Conservation (phyloP, 2,797 vertebrate genomes). For the Philypnodon macrostomus region DNA sequence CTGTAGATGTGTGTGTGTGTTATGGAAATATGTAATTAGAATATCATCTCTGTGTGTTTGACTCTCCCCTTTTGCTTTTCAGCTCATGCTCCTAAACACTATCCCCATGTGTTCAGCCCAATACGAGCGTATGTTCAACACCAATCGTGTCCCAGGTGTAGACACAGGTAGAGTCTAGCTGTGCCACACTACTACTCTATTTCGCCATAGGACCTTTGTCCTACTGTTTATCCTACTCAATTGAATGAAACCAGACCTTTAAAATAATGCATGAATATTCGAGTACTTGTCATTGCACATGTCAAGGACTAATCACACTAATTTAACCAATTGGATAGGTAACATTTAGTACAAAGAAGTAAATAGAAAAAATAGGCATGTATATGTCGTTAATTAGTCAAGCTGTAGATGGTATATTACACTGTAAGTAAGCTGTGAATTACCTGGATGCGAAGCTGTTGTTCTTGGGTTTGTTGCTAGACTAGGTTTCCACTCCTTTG, state of each 20-base stretch:
- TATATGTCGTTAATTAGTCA: too few relatives aligned
- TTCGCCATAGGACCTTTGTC: constrained; percentile 47
- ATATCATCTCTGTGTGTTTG: constrained; percentile 71
- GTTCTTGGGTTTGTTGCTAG: constrained; percentile 30
- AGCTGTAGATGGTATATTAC: too few relatives aligned
- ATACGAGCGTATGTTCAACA: constrained; percentile 85
- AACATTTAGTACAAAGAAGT: constrained; percentile 19
- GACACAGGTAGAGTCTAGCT: constrained; percentile 82
- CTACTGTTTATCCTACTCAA: constrained; percentile 27
- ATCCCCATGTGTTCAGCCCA: constrained; percentile 84
- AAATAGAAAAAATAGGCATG: neutral
- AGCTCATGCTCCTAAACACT: constrained; percentile 84
- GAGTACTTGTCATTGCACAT: constrained; percentile 39
- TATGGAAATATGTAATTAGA: constrained; percentile 54
- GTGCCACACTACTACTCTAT: constrained; percentile 49
- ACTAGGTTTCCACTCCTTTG: constrained; percentile 30
- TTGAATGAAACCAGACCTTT: constrained; percentile 25
- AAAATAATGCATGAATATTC: constrained; percentile 50
- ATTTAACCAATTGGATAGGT: neutral
- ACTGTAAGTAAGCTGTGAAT: constrained; percentile 1
- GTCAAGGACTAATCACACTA: constrained; percentile 41
- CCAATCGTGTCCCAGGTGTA: constrained; percentile 82
- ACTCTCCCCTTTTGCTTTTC: constrained; percentile 83
- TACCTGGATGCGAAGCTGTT: constrained; percentile 36
- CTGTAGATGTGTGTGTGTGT: constrained; percentile 53